A percentile compares a stretch with the other conserved stretches of the same genome.
Conservation (phyloP, 2,113 vertebrate genomes). For the Cairina moschata region DNA sequence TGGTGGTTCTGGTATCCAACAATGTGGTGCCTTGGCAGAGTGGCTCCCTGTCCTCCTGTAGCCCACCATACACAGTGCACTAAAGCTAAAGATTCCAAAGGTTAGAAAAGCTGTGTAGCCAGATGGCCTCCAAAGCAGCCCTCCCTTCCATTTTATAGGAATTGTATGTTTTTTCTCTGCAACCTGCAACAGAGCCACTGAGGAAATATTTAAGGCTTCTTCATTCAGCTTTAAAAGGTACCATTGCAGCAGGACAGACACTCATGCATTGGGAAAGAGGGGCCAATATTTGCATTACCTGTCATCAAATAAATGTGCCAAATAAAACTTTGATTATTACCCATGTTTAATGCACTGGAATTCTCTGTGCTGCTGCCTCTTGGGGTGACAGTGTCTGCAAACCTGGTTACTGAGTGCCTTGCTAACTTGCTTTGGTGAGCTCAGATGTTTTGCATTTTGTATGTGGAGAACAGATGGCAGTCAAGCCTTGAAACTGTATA, state of each 20-base stretch:
- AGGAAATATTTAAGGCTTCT: background rate
- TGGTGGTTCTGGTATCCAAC: background rate
- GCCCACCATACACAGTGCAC: accelerated
- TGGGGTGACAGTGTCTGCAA: accelerated
- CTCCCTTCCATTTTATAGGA: background rate
- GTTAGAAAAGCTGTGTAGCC: background rate
- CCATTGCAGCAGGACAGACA: background rate
- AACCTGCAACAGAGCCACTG: background rate
- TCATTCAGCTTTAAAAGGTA: background rate
- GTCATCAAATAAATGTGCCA: background rate
- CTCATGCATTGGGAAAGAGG: background rate
- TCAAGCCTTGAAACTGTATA: background rate
- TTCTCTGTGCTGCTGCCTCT: background rate
- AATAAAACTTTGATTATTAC: background rate
- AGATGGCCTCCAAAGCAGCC: background rate
- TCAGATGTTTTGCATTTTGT: background rate
- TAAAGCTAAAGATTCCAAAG: background rate
- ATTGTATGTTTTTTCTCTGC: background rate
- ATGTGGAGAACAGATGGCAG: background rate
- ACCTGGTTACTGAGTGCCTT: background rate
- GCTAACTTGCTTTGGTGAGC: background rate
- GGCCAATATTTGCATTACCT: no score
- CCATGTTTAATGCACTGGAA: background rate
- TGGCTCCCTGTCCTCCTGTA: background rate
- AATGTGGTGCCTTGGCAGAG: accelerated